Conservation (phyloP, 2,888 invertebrate genomes). For the Kryphioiulus occultus region DNA sequence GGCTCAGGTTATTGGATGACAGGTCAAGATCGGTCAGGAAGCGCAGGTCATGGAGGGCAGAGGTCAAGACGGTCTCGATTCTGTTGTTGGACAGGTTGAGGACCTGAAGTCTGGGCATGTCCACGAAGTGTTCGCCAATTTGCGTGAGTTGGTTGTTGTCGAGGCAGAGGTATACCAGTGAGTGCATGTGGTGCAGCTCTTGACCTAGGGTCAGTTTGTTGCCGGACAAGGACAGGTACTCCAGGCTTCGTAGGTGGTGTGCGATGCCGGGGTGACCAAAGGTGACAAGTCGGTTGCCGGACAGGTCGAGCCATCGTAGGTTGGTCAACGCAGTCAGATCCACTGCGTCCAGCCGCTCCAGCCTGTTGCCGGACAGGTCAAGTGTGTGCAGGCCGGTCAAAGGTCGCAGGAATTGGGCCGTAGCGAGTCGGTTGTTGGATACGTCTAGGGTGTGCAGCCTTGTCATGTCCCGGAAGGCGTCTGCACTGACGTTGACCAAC, state of each 20-base stretch:
- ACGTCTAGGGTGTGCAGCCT: slow-evolving; percentile 70
- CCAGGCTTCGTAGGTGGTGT: not conserved
- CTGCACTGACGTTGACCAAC: not conserved
- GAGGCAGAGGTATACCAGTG: slow-evolving; percentile 65
- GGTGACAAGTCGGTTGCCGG: not conserved
- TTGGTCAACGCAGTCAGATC: slow-evolving; percentile 67
- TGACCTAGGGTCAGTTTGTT: slow-evolving; percentile 2
- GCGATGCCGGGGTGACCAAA: not conserved
- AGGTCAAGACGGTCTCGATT: slow-evolving; percentile 73
- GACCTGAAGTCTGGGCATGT: slow-evolving; percentile 78
- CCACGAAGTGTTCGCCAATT: slow-evolving; percentile 73
- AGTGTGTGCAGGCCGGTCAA: slow-evolving; percentile 30
- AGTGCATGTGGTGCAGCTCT: not conserved
- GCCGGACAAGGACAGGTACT: not conserved
- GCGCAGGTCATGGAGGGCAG: slow-evolving; percentile 79
- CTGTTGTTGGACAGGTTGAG: slow-evolving; percentile 79
- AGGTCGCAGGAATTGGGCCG: not conserved
- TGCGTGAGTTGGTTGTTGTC: slow-evolving; percentile 82
- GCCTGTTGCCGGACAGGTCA: slow-evolving; percentile 45
- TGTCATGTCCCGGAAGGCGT: slow-evolving; percentile 59
- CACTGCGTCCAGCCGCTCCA: not conserved
- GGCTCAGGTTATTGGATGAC: slow-evolving; percentile 79
- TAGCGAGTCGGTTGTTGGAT: slow-evolving; percentile 9
- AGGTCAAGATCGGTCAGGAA: slow-evolving; percentile 82
- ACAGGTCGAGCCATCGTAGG: not conserved